Conservation (phyloP, 1,140 invertebrate genomes). For the Nasonia vitripennis region DNA sequence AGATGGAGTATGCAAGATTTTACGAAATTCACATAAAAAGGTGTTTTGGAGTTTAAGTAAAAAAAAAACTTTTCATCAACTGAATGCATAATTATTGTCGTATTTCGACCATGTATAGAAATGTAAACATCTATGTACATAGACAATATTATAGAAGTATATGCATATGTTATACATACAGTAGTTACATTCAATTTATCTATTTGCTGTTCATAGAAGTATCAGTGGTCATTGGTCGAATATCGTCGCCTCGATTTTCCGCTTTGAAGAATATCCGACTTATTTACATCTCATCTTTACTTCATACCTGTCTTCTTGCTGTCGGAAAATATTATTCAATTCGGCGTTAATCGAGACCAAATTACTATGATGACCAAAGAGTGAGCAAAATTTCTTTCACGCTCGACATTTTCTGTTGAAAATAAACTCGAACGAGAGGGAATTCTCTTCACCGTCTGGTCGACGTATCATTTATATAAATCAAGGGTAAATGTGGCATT, state of each 20-base stretch:
- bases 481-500: neutral
- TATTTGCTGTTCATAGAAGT: slow-evolving; percentile 15
- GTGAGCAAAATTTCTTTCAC: neutral
- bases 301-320: neutral
- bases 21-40: neutral
- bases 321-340: slow-evolving; percentile 10
- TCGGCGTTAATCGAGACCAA: neutral
- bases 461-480: neutral
- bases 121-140: slow-evolving; percentile 46
- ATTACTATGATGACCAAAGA: neutral
- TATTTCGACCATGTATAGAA: slow-evolving; percentile 41
- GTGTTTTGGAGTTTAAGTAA: neutral
- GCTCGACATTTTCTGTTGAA: neutral
- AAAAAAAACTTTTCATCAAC: slow-evolving; percentile 6
- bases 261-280: slow-evolving; percentile 24
- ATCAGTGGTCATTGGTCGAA: neutral
- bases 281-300: slow-evolving; percentile 15
- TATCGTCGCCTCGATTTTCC: neutral
- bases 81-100: slow-evolving; percentile 41
- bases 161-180: slow-evolving; percentile 33
- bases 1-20: neutral
- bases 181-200: slow-evolving; percentile 32
- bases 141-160: slow-evolving; percentile 33
- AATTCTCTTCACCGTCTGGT: neutral
- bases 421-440: neutral